Evolutionary conservation across 2,888 invertebrate species (phyloP), one percentile per base, ranked within the genome.

Genomic region (Caenorhabditis panamensis): DNA sequence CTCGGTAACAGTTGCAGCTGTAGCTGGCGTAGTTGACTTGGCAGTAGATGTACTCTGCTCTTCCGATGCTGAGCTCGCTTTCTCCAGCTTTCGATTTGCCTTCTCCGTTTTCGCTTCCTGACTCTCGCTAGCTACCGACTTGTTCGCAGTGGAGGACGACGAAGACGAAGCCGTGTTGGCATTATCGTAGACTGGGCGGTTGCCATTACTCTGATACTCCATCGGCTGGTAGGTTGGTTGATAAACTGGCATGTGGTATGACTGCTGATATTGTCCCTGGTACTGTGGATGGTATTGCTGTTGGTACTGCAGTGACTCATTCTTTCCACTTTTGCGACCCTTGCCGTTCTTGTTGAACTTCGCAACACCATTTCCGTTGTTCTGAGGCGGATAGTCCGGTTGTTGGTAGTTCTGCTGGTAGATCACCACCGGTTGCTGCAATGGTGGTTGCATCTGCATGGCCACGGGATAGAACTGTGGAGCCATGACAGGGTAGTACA

Each of bases 401-500:
- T 47, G 59, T 24, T 61, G 61, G 61, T n/a, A 47, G 61, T 47
- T 26, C 16, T 26, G 61, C n/a, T 18, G 47, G 11, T 47, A 58
- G 0, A 49, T 41, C 13, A 13, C 41, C 11, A 11, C 41, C 41
- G 13, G 6, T 13, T 6, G 41, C 41, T 41, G 41, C 41, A 41
- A 11, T 13, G 26, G 49, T 22, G 13, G 54, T 28, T 28, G 54
- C 54, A 56, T 56, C n/a, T 6, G n/a, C 47, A 47, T 20, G 22
- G 22, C 49, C 9, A n/a, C 49, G 8, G 47, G 49, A 13, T 36
- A 31, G 56, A 56, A 56, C 0, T 64, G 36, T 2, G 20, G 53
- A 1, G 11, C n/a, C 49, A 26, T 28, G 9, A 26, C 47, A 3
- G 47, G n/a, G 47, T 47, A 47, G 18, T 18, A n/a, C n/a, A 47